A percentile compares a stretch with the other conserved stretches of the same genome.
Evolutionary conservation across 2,888 invertebrate genomes (phyloP).

Genomic region (Morpho helenor): DNA sequence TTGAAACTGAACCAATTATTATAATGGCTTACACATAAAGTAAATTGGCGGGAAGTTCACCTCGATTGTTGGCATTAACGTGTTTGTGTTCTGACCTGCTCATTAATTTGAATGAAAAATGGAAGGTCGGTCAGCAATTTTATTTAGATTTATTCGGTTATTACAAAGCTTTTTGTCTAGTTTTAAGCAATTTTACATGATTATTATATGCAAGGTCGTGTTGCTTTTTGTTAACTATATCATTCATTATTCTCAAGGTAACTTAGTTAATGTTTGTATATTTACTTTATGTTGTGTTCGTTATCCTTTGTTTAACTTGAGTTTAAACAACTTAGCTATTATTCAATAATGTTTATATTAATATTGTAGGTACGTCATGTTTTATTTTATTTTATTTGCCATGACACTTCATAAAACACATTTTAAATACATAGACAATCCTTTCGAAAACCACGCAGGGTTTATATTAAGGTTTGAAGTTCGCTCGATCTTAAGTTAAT

Average conservation of each 20-base stretch:
- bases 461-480: too few species aligned
- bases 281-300: too few species aligned
- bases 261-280: too few species aligned
- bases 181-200: conserved; percentile 2
- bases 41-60: conserved; percentile 63
- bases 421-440: too few species aligned
- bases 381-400: too few species aligned
- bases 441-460: too few species aligned
- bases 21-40: conserved; percentile 67
- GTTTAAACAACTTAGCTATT: too few species aligned
- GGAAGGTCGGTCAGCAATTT: conserved; percentile 17
- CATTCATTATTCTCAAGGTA: neutral
- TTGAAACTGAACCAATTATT: conserved; percentile 62
- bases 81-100: conserved; percentile 40
- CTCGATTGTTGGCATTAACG: conserved; percentile 53
- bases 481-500: too few species aligned
- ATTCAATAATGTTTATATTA: too few species aligned
- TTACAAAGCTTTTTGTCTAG: conserved; percentile 11
- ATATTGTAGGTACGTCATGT: too few species aligned
- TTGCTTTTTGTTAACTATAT: neutral
- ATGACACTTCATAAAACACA: too few species aligned
- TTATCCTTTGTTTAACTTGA: too few species aligned
- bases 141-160: conserved; percentile 11
- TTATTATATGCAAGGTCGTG: conserved; percentile 2
- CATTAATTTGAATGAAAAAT: conserved; percentile 23